Percentiles rank a stretch among this genome's conserved stretches.
Conservation (phyloP, 2,113 vertebrate species). For the Zapus hudsonius region DNA sequence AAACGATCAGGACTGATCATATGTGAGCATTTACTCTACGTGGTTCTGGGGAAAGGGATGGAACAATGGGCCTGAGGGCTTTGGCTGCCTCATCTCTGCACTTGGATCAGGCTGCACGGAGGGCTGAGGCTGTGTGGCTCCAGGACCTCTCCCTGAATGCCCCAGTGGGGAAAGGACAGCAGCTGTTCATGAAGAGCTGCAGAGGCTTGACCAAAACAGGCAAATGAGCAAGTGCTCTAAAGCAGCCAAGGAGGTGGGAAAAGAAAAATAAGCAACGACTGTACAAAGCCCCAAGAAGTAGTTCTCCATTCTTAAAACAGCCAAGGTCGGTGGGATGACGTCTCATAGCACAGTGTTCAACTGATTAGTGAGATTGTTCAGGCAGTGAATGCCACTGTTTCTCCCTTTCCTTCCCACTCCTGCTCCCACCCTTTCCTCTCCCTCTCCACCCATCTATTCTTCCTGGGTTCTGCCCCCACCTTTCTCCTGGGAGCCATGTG, state of each 20-base stretch:
- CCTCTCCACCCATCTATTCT: background rate
- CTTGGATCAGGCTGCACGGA: background rate
- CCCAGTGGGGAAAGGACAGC: background rate
- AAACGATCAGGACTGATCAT: background rate
- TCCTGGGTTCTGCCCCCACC: background rate
- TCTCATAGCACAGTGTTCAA: background rate
- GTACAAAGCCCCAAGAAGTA: background rate
- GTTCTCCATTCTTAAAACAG: slow-evolving; percentile 45
- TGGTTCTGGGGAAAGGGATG: background rate
- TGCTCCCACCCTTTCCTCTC: background rate
- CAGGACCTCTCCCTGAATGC: background rate
- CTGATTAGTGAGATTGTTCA: background rate
- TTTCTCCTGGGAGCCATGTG: background rate
- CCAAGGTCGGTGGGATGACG: background rate
- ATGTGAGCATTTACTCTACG: background rate
- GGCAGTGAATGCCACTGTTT: background rate
- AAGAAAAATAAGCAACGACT: slow-evolving; percentile 50
- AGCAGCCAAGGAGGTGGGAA: slow-evolving; percentile 37
- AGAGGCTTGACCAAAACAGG: slow-evolving; percentile 31
- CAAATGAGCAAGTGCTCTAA: slow-evolving; percentile 14
- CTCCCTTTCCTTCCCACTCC: background rate
- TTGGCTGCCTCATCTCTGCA: background rate
- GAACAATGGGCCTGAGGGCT: background rate
- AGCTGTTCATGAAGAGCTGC: background rate
- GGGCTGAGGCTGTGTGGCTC: background rate